Percentiles rank a stretch among this genome's conserved stretches.
These are phyloP conservation scores for Bradypodion pumilum DNA, from an alignment of 2,797 vertebrate genomes.

Conservation along the genomic window DNA sequence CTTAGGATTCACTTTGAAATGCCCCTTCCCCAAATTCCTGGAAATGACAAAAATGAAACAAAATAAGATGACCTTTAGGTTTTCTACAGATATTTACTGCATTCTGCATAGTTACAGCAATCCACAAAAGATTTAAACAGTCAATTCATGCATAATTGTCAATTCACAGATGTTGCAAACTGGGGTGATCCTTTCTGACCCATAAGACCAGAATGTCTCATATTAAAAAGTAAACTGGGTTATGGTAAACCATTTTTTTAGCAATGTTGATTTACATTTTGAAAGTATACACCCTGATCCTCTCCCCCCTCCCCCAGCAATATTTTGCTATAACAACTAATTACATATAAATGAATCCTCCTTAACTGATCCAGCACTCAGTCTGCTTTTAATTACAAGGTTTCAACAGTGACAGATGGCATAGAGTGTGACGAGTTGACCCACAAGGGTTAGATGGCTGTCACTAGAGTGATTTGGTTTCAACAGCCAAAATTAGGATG, in stretches of 20 bases:
- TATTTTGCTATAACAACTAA: neutral
- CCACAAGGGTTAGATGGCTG: constrained; percentile 55
- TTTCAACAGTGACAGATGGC: constrained; percentile 61
- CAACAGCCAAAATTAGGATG: constrained; percentile 46
- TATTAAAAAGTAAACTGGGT: neutral
- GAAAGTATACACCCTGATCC: neutral
- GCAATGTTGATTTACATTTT: neutral
- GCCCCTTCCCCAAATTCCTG: neutral
- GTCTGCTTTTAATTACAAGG: constrained; percentile 59
- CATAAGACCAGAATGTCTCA: neutral
- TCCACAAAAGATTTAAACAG: neutral
- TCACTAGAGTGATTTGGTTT: constrained; percentile 54
- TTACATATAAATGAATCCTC: neutral
- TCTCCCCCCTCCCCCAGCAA: neutral
- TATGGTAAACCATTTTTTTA: neutral
- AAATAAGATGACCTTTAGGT: neutral
- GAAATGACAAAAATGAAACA: neutral
- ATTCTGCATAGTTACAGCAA: neutral
- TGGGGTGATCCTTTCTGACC: neutral
- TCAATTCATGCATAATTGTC: neutral
- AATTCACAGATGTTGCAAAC: too few species aligned
- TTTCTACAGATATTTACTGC: neutral
- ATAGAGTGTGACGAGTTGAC: constrained; percentile 55
- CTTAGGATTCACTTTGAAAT: neutral
- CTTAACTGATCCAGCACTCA: constrained; percentile 60